These are phyloP conservation scores for Sarcophaga caerulescens DNA, from an alignment of 2,888 invertebrate genomes.

Conservation along the genomic window DNA sequence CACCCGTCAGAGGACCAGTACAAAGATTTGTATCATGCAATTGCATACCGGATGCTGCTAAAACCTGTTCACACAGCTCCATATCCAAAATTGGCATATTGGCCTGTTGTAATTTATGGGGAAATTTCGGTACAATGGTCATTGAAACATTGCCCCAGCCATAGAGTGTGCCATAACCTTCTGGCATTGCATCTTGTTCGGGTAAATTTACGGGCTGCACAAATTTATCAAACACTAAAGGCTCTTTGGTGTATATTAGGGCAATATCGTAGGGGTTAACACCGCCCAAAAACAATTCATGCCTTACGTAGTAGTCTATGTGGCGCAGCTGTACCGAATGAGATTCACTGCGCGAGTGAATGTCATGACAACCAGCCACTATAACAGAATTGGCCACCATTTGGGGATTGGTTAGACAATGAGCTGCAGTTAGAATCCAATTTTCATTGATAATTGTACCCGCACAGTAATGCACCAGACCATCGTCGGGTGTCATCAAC, in stretches of 20 bases:
- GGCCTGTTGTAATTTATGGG: conserved; percentile 76
- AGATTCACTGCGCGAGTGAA: conserved; percentile 71
- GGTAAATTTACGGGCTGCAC: conserved; percentile 78
- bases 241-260: conserved; percentile 76
- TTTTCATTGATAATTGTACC: conserved; percentile 79
- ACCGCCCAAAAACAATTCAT: conserved; percentile 78
- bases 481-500: conserved; percentile 74
- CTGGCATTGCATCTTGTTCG: conserved; percentile 73
- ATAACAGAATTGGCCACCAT: conserved; percentile 76
- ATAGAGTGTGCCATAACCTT: conserved; percentile 77
- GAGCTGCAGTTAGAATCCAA: conserved; percentile 80
- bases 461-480: conserved; percentile 78
- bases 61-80: conserved; percentile 75
- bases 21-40: conserved; percentile 80
- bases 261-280: conserved; percentile 80
- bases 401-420: conserved; percentile 76
- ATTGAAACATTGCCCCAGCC: conserved; percentile 80
- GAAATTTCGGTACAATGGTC: conserved; percentile 77
- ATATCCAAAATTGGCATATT: conserved; percentile 77
- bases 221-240: conserved; percentile 75
- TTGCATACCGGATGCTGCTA: conserved; percentile 75
- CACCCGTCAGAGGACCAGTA: conserved; percentile 79
- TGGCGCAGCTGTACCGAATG: conserved; percentile 76
- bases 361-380: conserved; percentile 78
- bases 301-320: conserved; percentile 77